Evolutionary conservation across 2,113 vertebrate species (phyloP).

Genomic region (Pithys albifrons): DNA sequence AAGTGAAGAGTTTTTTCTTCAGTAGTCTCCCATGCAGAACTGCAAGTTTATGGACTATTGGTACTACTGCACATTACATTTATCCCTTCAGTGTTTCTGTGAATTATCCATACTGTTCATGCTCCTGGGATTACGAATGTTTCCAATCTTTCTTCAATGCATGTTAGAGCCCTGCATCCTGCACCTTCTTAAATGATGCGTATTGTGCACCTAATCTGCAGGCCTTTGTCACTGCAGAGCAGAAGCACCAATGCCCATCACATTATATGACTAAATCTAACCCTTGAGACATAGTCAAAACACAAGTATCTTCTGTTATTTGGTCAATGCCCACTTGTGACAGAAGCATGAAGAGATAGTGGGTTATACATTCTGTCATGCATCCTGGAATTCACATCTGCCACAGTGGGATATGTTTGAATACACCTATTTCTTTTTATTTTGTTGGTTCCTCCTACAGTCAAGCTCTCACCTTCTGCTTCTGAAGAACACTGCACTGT

Average conservation of each 20-base stretch:
- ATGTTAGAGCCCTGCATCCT: neutral
- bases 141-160: neutral
- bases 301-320: neutral
- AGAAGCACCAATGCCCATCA: neutral
- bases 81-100: neutral
- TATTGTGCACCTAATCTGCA: neutral
- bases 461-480: neutral
- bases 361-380: fast-evolving
- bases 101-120: neutral
- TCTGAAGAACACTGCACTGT: neutral
- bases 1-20: neutral
- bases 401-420: fast-evolving
- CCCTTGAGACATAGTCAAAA: neutral
- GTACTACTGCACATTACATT: neutral
- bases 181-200: neutral
- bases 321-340: neutral
- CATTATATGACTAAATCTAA: neutral
- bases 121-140: neutral
- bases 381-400: neutral
- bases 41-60: neutral
- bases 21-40: neutral
- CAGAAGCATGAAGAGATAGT: neutral
- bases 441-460: neutral
- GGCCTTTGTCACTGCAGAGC: neutral
- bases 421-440: neutral